These are phyloP conservation scores for Hipposideros larvatus DNA, from an alignment of 2,797 vertebrate genomes.

Conservation along the genomic window DNA sequence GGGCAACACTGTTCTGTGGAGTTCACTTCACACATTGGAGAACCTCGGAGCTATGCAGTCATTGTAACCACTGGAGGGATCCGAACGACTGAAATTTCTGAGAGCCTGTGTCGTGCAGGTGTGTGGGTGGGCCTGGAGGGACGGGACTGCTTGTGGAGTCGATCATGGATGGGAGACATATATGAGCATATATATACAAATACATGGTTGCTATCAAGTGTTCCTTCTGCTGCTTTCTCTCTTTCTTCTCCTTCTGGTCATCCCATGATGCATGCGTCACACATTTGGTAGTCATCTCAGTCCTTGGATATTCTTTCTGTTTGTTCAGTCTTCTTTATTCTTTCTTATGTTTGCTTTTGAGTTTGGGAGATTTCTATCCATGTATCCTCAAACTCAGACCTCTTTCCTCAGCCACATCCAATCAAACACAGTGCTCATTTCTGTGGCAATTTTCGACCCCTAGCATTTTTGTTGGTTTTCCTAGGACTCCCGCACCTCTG, in stretches of 20 bases:
- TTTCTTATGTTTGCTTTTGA: neutral
- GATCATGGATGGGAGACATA: neutral
- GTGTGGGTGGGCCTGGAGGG: no score
- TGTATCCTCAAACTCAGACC: neutral
- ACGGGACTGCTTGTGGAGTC: neutral
- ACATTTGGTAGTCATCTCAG: neutral
- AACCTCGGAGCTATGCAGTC: neutral
- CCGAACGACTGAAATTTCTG: neutral
- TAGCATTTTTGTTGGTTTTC: neutral
- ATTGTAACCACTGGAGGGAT: neutral
- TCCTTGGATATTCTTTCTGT: neutral
- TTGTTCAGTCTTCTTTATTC: neutral
- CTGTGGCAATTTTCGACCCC: neutral
- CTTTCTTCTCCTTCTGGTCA: neutral
- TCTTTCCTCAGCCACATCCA: neutral
- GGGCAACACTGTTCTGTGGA: neutral
- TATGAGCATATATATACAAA: neutral
- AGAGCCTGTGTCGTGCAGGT: neutral
- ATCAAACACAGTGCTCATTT: neutral
- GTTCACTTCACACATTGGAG: neutral
- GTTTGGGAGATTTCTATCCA: neutral
- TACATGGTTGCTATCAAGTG: neutral
- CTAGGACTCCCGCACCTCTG: neutral
- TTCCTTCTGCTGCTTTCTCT: neutral
- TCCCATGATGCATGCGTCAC: neutral